A percentile compares a stretch with the other conserved stretches of the same genome.
Evolutionary conservation across 2,113 vertebrate species (phyloP).

Genomic region (Malurus alboscapulatus): DNA sequence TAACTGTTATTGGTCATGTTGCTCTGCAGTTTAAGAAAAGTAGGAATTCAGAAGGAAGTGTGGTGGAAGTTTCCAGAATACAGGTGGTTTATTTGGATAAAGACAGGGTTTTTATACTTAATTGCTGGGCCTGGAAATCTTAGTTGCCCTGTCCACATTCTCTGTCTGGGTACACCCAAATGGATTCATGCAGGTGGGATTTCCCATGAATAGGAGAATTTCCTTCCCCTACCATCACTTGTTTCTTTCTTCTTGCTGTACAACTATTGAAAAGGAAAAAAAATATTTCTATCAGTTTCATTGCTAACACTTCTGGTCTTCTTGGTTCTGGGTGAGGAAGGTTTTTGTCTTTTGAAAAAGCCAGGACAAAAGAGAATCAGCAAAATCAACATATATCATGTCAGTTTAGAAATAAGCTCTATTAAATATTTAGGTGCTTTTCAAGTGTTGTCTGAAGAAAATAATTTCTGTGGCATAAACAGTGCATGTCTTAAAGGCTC

Average conservation of each 20-base stretch:
- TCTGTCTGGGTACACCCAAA: slow-evolving; percentile 35
- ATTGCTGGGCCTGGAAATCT: slow-evolving; percentile 55
- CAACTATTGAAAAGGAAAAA: not conserved
- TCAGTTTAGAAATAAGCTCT: not conserved
- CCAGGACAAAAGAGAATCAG: not conserved
- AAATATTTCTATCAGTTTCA: slow-evolving; percentile 36
- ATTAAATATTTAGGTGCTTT: not conserved
- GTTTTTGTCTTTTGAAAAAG: not conserved
- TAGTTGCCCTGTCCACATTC: slow-evolving; percentile 48
- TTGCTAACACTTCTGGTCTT: not conserved
- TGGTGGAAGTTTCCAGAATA: slow-evolving; percentile 76
- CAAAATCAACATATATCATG: not conserved
- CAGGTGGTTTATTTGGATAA: slow-evolving; percentile 58
- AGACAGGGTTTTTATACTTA: slow-evolving; percentile 66
- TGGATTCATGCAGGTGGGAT: slow-evolving; percentile 35
- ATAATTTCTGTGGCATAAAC: not conserved
- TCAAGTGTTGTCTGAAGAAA: not conserved
- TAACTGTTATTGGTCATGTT: not conserved
- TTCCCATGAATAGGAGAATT: not conserved
- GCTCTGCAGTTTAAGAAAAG: slow-evolving; percentile 41
- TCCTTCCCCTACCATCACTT: slow-evolving; percentile 29
- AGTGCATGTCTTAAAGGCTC: not conserved
- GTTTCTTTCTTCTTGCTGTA: slow-evolving; percentile 56
- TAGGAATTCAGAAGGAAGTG: slow-evolving; percentile 61
- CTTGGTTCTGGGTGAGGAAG: not conserved